phyloP scores from a whole-genome alignment of 2,888 invertebrate genomes.

The Ormyrus labotus region DNA sequence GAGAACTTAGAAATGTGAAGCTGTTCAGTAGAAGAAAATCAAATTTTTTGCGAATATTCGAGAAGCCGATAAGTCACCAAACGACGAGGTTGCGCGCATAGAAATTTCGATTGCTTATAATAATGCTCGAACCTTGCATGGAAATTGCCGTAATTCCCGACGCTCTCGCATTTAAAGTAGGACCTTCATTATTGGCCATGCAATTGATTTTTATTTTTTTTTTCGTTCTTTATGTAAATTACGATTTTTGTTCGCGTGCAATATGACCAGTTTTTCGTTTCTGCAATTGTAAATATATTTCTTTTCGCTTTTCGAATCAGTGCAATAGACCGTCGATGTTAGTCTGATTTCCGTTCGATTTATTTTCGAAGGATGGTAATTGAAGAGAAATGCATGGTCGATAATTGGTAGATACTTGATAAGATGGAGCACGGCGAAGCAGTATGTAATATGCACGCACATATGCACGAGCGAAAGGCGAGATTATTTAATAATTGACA shows the following conservation, averaged over 20 bases:
- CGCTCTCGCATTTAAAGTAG: no score
- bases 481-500: slow-evolving; percentile 65
- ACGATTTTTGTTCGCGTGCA: no score
- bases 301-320: background rate
- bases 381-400: slow-evolving; percentile 30
- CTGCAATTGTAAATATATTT: slow-evolving; percentile 34
- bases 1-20: slow-evolving; percentile 51
- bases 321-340: no score
- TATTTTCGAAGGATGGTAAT: background rate
- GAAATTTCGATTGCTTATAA: slow-evolving; percentile 1
- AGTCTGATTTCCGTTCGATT: no score
- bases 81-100: background rate
- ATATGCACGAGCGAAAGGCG: slow-evolving; percentile 20
- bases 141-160: background rate
- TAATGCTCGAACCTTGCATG: background rate
- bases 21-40: slow-evolving; percentile 57
- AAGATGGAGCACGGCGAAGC: slow-evolving; percentile 51
- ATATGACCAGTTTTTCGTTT: background rate
- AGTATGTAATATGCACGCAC: slow-evolving; percentile 24
- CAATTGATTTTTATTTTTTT: background rate
- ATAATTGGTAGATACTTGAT: slow-evolving; percentile 44
- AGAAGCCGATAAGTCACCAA: slow-evolving; percentile 1
- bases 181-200: slow-evolving; percentile 39
- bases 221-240: no score
- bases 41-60: slow-evolving; percentile 29